phyloP scores from a whole-genome alignment of 1,140 invertebrate genomes.

The Drosophila sulfurigaster region DNA sequence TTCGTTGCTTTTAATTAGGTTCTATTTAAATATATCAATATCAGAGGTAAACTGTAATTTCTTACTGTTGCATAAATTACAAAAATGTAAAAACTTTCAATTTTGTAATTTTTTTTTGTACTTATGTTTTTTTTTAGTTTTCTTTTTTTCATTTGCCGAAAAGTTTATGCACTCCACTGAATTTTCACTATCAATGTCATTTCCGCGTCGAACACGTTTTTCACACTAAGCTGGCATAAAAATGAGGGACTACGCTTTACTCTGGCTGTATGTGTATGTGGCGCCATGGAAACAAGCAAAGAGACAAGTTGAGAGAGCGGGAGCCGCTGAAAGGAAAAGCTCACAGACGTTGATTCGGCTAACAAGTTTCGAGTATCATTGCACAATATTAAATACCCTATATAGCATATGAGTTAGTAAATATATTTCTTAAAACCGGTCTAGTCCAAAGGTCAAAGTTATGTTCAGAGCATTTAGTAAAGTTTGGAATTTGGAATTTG shows the following conservation, averaged over 20 bases:
- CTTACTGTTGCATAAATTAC: conserved; percentile 23
- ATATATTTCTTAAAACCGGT: background rate
- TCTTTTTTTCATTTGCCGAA: conserved; percentile 15
- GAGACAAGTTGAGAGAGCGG: conserved; percentile 19
- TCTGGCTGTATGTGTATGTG: conserved; percentile 24
- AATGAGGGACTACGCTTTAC: conserved; percentile 53
- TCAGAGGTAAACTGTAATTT: conserved; percentile 4
- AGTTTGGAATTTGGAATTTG: too few relatives aligned
- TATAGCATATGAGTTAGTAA: background rate
- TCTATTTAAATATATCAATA: background rate
- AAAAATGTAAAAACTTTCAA: background rate
- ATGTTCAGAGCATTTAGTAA: too few relatives aligned
- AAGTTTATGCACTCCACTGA: conserved; percentile 41
- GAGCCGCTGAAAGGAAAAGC: conserved; percentile 60
- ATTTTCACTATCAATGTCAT: conserved; percentile 82
- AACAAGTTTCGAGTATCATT: background rate
- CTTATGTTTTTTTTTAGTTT: conserved; percentile 1
- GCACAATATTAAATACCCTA: background rate
- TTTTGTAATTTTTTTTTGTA: background rate
- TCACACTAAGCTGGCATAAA: conserved; percentile 64
- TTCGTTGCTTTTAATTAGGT: background rate
- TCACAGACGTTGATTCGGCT: background rate
- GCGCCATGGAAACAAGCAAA: conserved; percentile 15
- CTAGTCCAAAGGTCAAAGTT: too few relatives aligned
- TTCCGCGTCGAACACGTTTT: conserved; percentile 80